Evolutionary conservation across 2,797 vertebrate genomes (phyloP).

Genomic region (Scomberomorus guttatus): DNA sequence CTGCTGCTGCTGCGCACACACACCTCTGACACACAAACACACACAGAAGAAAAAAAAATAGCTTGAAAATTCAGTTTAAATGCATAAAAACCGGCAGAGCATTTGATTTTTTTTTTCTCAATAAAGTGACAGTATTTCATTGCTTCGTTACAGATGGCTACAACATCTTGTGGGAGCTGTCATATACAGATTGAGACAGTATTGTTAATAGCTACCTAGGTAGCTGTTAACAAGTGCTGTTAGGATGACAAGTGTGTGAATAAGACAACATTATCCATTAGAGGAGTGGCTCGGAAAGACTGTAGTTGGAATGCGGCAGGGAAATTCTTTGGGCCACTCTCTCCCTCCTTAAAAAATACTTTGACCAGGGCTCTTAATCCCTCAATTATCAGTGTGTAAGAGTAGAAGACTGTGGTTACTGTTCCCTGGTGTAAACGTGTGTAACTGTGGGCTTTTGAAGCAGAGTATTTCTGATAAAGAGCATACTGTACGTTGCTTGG

Average conservation of each 20-base stretch:
- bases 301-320: neutral
- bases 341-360: conserved; percentile 19
- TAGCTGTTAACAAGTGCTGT: conserved; percentile 24
- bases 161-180: conserved; percentile 11
- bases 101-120: neutral
- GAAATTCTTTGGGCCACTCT: conserved; percentile 1
- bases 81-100: neutral
- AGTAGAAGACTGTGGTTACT: conserved; percentile 11
- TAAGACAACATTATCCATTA: conserved; percentile 7
- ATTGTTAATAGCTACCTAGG: conserved; percentile 8
- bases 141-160: neutral
- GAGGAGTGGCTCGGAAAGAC: conserved; percentile 20
- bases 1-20: conserved; percentile 75
- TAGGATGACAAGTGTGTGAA: conserved; percentile 25
- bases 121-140: neutral
- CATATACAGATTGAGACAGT: conserved; percentile 10
- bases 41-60: conserved; percentile 27
- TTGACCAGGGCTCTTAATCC: conserved; percentile 13
- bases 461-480: conserved; percentile 2
- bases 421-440: conserved; percentile 27
- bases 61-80: conserved; percentile 10
- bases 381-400: conserved; percentile 4
- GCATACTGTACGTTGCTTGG: conserved; percentile 10
- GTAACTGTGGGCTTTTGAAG: conserved; percentile 20
- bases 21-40: conserved; percentile 73